Evolutionary conservation across 2,888 invertebrate genomes (phyloP).

Genomic region (Coenonympha arcania): DNA sequence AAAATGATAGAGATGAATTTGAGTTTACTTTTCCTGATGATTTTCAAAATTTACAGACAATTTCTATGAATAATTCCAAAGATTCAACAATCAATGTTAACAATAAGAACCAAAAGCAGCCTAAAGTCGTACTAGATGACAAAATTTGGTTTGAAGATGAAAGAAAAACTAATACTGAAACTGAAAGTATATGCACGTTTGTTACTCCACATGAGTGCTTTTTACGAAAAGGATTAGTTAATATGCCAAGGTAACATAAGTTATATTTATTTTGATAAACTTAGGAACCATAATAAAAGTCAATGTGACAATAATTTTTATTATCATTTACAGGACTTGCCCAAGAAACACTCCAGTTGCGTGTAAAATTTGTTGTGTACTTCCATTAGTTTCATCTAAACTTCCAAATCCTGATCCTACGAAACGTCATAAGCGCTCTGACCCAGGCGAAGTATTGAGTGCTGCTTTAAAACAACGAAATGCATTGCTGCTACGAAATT

Average conservation of each 20-base stretch:
- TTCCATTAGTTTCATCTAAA: slow-evolving; percentile 34
- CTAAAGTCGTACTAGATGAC: slow-evolving; percentile 23
- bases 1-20: slow-evolving; percentile 35
- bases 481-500: slow-evolving; percentile 41
- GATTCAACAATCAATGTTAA: slow-evolving; percentile 1
- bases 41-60: slow-evolving; percentile 10
- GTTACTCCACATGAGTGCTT: slow-evolving; percentile 46
- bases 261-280: neutral
- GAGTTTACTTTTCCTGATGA: slow-evolving; percentile 42
- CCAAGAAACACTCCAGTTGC: slow-evolving; percentile 26
- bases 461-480: slow-evolving; percentile 48
- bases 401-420: slow-evolving; percentile 35
- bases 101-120: slow-evolving; percentile 10
- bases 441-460: slow-evolving; percentile 31
- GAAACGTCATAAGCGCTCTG: slow-evolving; percentile 34
- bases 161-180: slow-evolving; percentile 26
- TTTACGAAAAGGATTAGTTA: slow-evolving; percentile 41
- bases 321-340: slow-evolving; percentile 28
- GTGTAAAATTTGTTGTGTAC: slow-evolving; percentile 44
- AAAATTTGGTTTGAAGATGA: slow-evolving; percentile 29
- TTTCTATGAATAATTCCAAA: neutral
- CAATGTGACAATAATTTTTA: neutral
- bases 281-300: too few species aligned
- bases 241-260: slow-evolving; percentile 36
- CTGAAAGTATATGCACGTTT: slow-evolving; percentile 49